Evolutionary conservation across 1,140 invertebrate genomes (phyloP).

Genomic region (Dreissena rostriformis): DNA sequence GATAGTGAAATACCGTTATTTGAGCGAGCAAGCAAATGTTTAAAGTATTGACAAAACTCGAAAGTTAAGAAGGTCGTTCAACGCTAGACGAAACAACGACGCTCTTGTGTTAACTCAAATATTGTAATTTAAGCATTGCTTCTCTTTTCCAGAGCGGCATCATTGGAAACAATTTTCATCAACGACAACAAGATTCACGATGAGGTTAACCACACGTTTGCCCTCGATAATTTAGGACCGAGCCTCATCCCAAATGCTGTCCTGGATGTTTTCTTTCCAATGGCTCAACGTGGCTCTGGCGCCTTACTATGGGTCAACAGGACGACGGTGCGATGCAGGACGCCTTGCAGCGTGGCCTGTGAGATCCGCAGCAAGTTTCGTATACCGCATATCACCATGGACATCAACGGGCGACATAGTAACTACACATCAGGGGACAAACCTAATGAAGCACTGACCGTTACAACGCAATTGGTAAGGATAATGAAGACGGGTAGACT

Average conservation of each 20-base stretch:
- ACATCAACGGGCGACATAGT: not conserved
- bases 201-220: constrained; percentile 22
- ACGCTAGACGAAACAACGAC: too few species aligned
- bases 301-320: constrained; percentile 28
- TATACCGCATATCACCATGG: not conserved
- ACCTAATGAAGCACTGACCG: too few species aligned
- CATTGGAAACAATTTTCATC: constrained; percentile 6
- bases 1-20: too few species aligned
- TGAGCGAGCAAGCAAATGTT: too few species aligned
- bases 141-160: constrained; percentile 24
- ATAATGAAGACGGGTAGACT: not conserved
- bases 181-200: constrained; percentile 9
- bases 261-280: constrained; percentile 25
- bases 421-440: not conserved
- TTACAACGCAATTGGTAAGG: not conserved
- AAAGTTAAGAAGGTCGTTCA: too few species aligned
- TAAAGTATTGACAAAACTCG: too few species aligned
- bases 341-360: not conserved
- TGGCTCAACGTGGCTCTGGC: not conserved
- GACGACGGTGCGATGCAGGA: constrained; percentile 22
- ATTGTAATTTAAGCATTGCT: too few species aligned
- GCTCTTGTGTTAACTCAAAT: too few species aligned
- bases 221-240: constrained; percentile 34
- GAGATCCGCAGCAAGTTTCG: not conserved
- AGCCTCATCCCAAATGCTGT: constrained; percentile 21